These are phyloP conservation scores for Alces alces DNA, from an alignment of 2,113 vertebrate genomes.

Conservation along the genomic window DNA sequence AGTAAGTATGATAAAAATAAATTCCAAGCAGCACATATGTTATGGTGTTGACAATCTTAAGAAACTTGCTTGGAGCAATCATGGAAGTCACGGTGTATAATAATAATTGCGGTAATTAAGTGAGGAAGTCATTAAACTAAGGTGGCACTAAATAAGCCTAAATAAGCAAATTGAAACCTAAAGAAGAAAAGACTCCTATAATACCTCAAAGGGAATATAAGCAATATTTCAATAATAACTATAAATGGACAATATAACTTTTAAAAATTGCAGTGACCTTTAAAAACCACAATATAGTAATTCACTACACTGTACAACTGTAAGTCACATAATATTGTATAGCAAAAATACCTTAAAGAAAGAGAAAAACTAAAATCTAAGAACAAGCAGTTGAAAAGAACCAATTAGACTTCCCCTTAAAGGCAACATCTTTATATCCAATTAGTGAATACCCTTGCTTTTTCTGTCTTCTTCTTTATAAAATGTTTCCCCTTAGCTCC, in stretches of 20 bases:
- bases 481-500: not conserved
- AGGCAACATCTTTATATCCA: not conserved
- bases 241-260: not conserved
- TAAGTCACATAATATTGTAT: not conserved
- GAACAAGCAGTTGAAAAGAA: not conserved
- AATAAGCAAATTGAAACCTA: not conserved
- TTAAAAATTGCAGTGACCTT: not conserved
- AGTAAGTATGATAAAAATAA: not conserved
- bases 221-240: not conserved
- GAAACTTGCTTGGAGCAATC: not conserved
- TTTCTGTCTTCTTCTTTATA: not conserved
- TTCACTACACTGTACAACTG: not conserved
- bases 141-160: not conserved
- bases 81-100: not conserved
- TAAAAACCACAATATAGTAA: not conserved
- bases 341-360: not conserved
- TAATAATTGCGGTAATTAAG: not conserved
- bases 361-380: not conserved
- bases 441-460: not conserved
- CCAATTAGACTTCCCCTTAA: not conserved
- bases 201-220: not conserved
- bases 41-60: not conserved
- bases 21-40: not conserved
- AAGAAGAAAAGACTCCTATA: not conserved
- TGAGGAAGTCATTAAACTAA: not conserved